Evolutionary conservation across 1,140 invertebrate genomes (phyloP).

Genomic region (Eumeta japonica): DNA sequence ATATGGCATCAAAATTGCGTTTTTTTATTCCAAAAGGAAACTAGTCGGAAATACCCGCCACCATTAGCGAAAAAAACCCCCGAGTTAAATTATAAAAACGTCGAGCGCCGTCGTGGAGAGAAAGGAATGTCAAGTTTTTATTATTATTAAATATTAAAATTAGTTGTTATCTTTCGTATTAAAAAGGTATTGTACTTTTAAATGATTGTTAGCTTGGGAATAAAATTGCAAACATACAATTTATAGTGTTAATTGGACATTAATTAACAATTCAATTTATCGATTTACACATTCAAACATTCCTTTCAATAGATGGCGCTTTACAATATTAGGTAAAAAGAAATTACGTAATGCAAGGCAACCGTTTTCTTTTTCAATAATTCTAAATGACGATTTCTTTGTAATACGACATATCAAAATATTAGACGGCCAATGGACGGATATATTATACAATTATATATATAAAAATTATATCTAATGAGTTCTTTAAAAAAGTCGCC

Average conservation of each 20-base stretch:
- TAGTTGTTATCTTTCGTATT: too few species aligned
- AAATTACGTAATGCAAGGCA: conserved; percentile 24
- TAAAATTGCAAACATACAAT: not conserved
- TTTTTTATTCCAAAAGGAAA: not conserved
- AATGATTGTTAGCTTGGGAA: conserved; percentile 1
- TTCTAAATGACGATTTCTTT: conserved; percentile 3
- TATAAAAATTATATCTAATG: conserved; percentile 25
- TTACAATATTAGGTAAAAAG: conserved; percentile 8
- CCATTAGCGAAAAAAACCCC: too few species aligned
- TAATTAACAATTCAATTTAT: conserved; percentile 13
- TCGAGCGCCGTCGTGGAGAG: too few species aligned
- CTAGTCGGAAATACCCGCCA: too few species aligned
- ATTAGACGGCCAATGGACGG: conserved; percentile 19
- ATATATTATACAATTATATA: conserved; percentile 33
- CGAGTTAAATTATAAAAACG: too few species aligned
- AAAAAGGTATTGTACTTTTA: too few species aligned
- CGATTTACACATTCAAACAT: conserved; percentile 13
- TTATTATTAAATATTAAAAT: too few species aligned
- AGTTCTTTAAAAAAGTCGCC: conserved; percentile 13
- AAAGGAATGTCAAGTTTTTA: too few species aligned
- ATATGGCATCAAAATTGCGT: not conserved
- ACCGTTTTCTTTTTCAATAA: conserved; percentile 19
- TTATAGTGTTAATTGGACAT: conserved; percentile 6
- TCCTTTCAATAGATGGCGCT: conserved; percentile 8
- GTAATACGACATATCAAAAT: conserved; percentile 2